phyloP scores from a whole-genome alignment of 2,113 vertebrate genomes.

The Kryptolebias marmoratus region DNA sequence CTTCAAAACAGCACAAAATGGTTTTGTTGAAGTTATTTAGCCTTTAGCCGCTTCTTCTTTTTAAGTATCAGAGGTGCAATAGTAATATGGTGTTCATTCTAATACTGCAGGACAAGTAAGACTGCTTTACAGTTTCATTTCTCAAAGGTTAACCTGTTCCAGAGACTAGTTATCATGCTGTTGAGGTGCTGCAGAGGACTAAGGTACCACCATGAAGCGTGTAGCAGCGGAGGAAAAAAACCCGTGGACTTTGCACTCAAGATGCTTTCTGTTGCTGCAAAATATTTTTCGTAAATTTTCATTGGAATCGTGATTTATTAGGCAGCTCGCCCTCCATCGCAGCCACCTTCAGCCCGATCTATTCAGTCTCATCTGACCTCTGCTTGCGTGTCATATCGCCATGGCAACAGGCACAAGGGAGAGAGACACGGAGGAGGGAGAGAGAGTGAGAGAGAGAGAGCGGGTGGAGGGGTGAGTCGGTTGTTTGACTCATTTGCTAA shows the following conservation, averaged over 20 bases:
- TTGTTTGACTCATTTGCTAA: constrained; percentile 70
- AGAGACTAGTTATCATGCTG: constrained; percentile 55
- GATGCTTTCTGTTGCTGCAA: constrained; percentile 27
- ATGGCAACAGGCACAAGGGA: constrained; percentile 78
- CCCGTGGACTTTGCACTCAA: background rate
- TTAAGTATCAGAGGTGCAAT: no score
- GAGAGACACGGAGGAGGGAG: constrained; percentile 51
- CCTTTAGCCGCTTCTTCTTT: no score
- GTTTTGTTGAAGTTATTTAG: no score
- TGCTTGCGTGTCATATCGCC: constrained; percentile 76
- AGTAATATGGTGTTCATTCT: no score
- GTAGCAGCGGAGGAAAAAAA: constrained; percentile 25
- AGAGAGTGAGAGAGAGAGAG: constrained; percentile 1
- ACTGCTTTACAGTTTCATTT: background rate
- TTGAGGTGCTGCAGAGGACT: constrained; percentile 12
- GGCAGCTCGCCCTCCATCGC: constrained; percentile 50
- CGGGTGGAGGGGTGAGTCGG: constrained; percentile 3
- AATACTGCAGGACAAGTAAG: background rate
- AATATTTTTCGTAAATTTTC: constrained; percentile 62
- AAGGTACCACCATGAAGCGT: constrained; percentile 30
- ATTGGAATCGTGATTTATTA: constrained; percentile 68
- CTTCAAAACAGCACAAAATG: no score
- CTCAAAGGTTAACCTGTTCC: background rate
- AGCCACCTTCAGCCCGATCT: constrained; percentile 63
- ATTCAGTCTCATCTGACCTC: constrained; percentile 76